phyloP scores from a whole-genome alignment of 2,888 invertebrate species.

The Octonoba sinensis region DNA sequence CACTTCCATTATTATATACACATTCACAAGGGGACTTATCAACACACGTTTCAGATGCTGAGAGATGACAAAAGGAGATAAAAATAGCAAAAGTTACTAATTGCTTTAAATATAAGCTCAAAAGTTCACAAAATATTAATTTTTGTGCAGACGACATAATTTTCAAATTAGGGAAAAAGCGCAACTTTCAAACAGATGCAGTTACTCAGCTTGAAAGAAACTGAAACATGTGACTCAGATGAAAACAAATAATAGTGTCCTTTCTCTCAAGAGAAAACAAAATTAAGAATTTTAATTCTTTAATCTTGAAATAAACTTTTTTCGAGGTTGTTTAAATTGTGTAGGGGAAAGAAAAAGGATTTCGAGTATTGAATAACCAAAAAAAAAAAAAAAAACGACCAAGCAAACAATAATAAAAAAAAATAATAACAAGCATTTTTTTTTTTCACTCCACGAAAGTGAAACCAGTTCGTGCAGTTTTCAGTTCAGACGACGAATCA shows the following conservation, averaged over 20 bases:
- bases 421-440: background rate
- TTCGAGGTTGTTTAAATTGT: background rate
- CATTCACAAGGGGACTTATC: slow-evolving; percentile 27
- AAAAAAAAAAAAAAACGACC: background rate
- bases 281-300: background rate
- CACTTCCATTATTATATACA: slow-evolving; percentile 46
- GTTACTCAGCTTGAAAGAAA: slow-evolving; percentile 23
- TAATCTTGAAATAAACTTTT: background rate
- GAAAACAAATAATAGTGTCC: background rate
- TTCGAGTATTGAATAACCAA: background rate
- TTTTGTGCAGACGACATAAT: too few relatives aligned
- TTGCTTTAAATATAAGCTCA: too few relatives aligned
- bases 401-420: background rate
- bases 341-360: too few relatives aligned
- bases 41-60: background rate
- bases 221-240: background rate
- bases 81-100: background rate
- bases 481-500: too few relatives aligned
- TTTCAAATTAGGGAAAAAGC: background rate
- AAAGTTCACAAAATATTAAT: too few relatives aligned
- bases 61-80: background rate
- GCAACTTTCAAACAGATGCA: slow-evolving; percentile 42
- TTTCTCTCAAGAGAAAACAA: background rate
- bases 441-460: background rate
- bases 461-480: too few relatives aligned